These are phyloP conservation scores for Melanostoma mellinum DNA, from an alignment of 2,888 invertebrate genomes.

Conservation along the genomic window DNA sequence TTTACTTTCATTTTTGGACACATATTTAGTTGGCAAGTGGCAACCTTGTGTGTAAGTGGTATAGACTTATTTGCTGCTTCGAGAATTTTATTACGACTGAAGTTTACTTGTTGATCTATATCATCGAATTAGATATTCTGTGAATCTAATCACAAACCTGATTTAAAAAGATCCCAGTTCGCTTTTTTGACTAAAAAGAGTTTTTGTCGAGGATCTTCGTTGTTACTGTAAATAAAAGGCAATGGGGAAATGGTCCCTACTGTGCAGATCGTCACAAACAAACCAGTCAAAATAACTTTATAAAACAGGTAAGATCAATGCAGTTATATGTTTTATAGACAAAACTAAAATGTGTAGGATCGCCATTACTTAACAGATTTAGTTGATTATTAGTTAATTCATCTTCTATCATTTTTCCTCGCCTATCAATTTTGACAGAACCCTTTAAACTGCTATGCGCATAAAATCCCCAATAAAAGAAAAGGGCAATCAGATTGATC, in stretches of 20 bases:
- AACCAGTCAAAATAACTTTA: conserved; percentile 23
- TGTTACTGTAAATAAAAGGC: background rate
- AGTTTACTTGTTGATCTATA: background rate
- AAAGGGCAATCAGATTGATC: background rate
- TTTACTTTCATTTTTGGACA: too few relatives aligned
- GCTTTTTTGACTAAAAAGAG: conserved; percentile 3
- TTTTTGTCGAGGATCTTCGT: background rate
- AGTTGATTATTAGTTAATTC: background rate
- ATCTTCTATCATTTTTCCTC: conserved; percentile 13
- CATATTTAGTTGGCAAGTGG: too few relatives aligned
- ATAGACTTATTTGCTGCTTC: conserved; percentile 6
- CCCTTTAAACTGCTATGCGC: background rate
- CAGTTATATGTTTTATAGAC: conserved; percentile 3
- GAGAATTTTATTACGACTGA: background rate
- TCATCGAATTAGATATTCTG: background rate
- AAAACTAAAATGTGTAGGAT: conserved; percentile 16
- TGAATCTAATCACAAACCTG: background rate
- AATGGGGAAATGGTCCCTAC: conserved; percentile 42
- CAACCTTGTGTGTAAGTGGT: background rate
- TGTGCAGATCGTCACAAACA: conserved; percentile 16
- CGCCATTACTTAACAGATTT: conserved; percentile 25
- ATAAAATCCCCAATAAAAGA: conserved; percentile 10
- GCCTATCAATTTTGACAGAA: conserved; percentile 3
- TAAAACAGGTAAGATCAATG: conserved; percentile 16
- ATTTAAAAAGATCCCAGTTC: background rate